Percentiles rank a stretch among this genome's conserved stretches.
phyloP scores from a whole-genome alignment of 2,888 invertebrate species.

The Trachelus troglodyta region DNA sequence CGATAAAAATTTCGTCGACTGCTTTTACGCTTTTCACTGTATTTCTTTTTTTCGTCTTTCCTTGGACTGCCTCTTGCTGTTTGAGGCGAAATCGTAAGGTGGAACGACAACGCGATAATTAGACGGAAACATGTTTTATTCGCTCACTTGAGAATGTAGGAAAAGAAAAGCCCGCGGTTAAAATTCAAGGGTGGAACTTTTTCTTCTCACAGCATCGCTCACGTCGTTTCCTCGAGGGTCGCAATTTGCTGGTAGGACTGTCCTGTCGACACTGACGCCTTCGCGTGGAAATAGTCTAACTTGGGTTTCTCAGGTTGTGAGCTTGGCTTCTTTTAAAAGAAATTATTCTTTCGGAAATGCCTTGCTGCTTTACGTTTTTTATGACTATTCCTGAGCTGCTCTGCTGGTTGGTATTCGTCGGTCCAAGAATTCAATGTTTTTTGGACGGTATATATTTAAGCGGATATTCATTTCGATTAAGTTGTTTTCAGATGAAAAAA shows the following conservation, averaged over 20 bases:
- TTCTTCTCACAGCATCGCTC: not conserved
- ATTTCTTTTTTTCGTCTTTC: too few relatives aligned
- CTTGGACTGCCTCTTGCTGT: not conserved
- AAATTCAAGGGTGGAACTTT: not conserved
- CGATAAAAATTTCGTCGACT: not conserved
- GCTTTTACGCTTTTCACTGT: not conserved
- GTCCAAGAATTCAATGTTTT: not conserved
- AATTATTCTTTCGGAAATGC: not conserved
- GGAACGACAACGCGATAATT: slow-evolving; percentile 1
- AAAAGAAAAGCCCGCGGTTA: not conserved
- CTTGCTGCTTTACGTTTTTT: not conserved
- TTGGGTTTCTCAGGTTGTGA: not conserved
- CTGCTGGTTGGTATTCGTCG: too few relatives aligned
- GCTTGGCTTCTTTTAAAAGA: not conserved
- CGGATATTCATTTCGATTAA: not conserved
- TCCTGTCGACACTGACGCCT: not conserved
- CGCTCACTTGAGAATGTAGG: not conserved
- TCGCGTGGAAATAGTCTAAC: not conserved
- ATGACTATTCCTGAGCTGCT: not conserved
- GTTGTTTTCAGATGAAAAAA: not conserved
- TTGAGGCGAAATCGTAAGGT: not conserved
- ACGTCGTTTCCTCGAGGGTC: not conserved
- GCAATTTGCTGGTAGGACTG: not conserved
- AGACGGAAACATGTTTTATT: not conserved
- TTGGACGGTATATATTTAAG: not conserved